Base-by-base conservation (phyloP, 2,113 vertebrate genomes). In the Crypturellus undulatus region DNA sequence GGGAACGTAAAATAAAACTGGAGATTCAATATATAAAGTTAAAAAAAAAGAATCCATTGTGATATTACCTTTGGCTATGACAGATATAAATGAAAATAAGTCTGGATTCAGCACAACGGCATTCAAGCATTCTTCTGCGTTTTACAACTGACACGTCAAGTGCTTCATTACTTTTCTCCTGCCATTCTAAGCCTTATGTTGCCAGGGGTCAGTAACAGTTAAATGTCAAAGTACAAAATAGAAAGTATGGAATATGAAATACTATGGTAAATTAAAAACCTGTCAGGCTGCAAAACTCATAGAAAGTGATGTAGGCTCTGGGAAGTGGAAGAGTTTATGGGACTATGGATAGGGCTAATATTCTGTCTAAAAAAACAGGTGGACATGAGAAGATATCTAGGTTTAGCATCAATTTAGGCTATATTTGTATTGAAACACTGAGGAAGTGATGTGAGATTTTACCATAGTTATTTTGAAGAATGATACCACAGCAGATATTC, bases 21-120 rank as follows among this genome's bases (percentile, higher is more conserved):
- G 90, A 62, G 75, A 78, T 79, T 78, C 85, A 71, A 58, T 79
- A 95, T 90, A 32, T 30, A 67, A 92, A 78, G 51, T 24, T 38
- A 38, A 43, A 21, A 83, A 60, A 25, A 38, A 36, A 18, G 40
- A 72, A 17, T 40, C 32, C 56, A 16, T 54, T 42, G 45, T 2
- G 0, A 40, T 62, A 83, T 70, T 51, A 51, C 87, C 60, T 65
- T 28, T 3, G 91, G 85, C 91, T 91, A 6, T 26, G 73, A 58
- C 51, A 21, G 87, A 22, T 2, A 67, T 17, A 45, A 59, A 75
- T 38, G 84, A 40, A 63, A 93, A 5, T 5, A 36, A 89, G 54
- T 18, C 58, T 36, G 15, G 45, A 3, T 1, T 3, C 32, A 38
- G 81, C 47, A 32, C 11, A 69, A 67, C 79, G 65, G 73, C 92